A percentile compares a stretch with the other conserved stretches of the same genome.
These are phyloP conservation scores for Bombus pyrosoma DNA, from an alignment of 1,140 invertebrate species.

Conservation along the genomic window DNA sequence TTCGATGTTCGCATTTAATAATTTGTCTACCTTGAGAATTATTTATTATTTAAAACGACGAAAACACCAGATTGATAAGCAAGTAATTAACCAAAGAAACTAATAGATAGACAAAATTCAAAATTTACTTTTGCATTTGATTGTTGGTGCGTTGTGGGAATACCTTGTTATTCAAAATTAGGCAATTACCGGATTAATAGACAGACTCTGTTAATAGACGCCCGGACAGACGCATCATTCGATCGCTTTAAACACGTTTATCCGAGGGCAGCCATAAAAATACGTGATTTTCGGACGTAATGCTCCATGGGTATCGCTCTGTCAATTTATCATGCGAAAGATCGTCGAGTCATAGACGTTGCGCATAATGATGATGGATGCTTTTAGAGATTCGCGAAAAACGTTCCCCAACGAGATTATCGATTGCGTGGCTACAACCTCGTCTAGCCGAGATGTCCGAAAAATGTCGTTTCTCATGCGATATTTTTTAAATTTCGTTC, in stretches of 20 bases:
- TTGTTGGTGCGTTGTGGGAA: too few species aligned
- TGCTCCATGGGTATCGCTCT: neutral
- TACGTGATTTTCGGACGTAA: neutral
- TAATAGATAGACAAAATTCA: too few species aligned
- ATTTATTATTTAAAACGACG: too few species aligned
- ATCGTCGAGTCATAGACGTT: conserved; percentile 23
- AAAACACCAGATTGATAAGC: neutral
- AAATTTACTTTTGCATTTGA: too few species aligned
- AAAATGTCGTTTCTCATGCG: neutral
- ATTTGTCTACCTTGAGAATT: too few species aligned
- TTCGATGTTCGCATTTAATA: neutral
- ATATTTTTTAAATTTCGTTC: neutral
- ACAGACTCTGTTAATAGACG: neutral
- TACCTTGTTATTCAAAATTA: neutral
- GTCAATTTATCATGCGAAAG: conserved; percentile 24
- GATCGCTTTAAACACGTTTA: neutral
- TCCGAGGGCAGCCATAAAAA: neutral
- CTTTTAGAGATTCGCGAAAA: neutral
- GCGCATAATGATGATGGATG: conserved; percentile 37
- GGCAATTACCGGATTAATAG: too few species aligned
- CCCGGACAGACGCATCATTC: neutral
- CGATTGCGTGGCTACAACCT: neutral
- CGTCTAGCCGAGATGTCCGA: neutral
- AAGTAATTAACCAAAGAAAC: too few species aligned
- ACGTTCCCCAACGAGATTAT: neutral